These are phyloP conservation scores for Seladonia tumulorum DNA, from an alignment of 2,888 invertebrate species.

Conservation along the genomic window DNA sequence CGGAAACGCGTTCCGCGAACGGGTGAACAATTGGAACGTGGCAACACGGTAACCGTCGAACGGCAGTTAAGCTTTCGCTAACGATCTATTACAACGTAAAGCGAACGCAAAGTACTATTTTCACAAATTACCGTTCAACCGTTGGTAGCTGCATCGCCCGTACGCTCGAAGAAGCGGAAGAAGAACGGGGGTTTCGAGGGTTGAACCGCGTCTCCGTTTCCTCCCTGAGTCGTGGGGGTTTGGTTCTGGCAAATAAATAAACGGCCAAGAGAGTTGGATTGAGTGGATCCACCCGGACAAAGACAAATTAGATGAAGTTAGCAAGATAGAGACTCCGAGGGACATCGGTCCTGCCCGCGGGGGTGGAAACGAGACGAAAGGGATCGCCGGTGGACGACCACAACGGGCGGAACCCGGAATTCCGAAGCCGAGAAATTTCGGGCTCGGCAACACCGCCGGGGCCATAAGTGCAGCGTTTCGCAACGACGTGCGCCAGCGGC, in stretches of 20 bases:
- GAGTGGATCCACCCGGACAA: conserved; percentile 47
- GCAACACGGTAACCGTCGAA: conserved; percentile 12
- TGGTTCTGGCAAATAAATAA: conserved; percentile 40
- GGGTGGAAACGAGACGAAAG: conserved; percentile 20
- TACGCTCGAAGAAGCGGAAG: conserved; percentile 5
- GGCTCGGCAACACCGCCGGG: conserved; percentile 70
- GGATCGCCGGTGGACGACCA: conserved; percentile 58
- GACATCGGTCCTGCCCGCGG: conserved; percentile 14
- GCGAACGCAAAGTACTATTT: not conserved
- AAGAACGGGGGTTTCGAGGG: not conserved
- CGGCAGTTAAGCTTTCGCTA: conserved; percentile 3
- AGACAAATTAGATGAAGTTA: conserved; percentile 58
- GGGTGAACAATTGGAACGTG: not conserved
- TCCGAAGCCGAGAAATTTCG: conserved; percentile 62
- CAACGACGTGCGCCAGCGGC: conserved; percentile 59
- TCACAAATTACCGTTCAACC: conserved; percentile 1
- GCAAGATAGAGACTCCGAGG: conserved; percentile 45
- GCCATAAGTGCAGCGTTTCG: conserved; percentile 75
- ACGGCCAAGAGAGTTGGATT: conserved; percentile 38
- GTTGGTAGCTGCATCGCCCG: not conserved
- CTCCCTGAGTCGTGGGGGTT: not conserved
- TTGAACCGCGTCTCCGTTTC: conserved; percentile 6
- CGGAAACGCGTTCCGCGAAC: not conserved
- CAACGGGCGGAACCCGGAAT: conserved; percentile 59
- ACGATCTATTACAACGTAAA: conserved; percentile 7